Conservation (phyloP, 1,140 invertebrate species). For the Pseudomyrmex concolor region DNA sequence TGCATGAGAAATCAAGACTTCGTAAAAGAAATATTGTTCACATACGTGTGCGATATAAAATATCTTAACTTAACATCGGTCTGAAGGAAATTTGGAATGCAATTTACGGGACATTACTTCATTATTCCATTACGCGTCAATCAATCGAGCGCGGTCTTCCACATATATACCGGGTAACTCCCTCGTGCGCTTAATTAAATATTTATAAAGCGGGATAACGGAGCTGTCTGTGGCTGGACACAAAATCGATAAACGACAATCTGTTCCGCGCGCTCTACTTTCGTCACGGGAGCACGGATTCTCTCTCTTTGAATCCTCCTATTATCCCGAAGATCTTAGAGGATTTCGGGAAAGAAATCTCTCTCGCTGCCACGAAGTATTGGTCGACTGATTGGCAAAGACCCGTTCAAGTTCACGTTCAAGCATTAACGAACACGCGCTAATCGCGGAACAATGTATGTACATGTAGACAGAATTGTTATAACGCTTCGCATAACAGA, state of each 20-base stretch:
- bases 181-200: conserved; percentile 53
- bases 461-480: conserved; percentile 28
- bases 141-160: conserved; percentile 35
- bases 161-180: conserved; percentile 39
- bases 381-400: conserved; percentile 74
- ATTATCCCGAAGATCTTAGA: conserved; percentile 27
- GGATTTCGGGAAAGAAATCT: conserved; percentile 11
- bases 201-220: conserved; percentile 52
- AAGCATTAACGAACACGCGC: conserved; percentile 69
- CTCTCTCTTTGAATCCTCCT: conserved; percentile 17
- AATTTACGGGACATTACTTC: conserved; percentile 40
- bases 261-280: conserved; percentile 56
- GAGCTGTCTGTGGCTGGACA: conserved; percentile 25
- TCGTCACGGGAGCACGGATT: conserved; percentile 7
- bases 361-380: conserved; percentile 45
- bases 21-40: not conserved
- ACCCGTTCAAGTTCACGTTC: conserved; percentile 63
- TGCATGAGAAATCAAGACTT: not conserved
- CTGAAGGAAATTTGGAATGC: conserved; percentile 25
- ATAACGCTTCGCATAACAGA: conserved; percentile 34
- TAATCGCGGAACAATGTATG: conserved; percentile 56
- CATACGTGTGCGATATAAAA: not conserved
- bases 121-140: conserved; percentile 40
- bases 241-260: conserved; percentile 58
- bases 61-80: conserved; percentile 7